Evolutionary conservation across 2,797 vertebrate genomes (phyloP), one percentile per base, ranked within the genome.

Genomic region (Anabas testudineus): DNA sequence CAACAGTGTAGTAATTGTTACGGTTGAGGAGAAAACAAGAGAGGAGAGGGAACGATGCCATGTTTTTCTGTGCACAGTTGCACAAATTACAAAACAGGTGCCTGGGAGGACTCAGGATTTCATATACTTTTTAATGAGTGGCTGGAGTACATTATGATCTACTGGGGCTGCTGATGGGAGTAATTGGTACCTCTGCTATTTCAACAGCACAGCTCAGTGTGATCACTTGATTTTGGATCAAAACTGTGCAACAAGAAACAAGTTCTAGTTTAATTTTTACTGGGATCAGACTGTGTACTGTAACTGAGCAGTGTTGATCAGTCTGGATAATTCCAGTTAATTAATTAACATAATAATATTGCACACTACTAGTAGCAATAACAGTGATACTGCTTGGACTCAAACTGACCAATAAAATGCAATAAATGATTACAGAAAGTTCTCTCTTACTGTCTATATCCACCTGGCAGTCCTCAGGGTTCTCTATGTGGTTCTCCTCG

Each of bases 401-500:
- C 32, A n/a, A 24, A 24, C 24, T 24, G 24, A 24, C 24, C 32
- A 4, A 34, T 7, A 34, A 34, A 34, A 37, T 12, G 36, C 12
- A 15, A 7, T 30, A 30, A 41, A 5, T 2, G 12, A 51, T 54
- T 49, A 30, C 45, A 77, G 13, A 28, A 69, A 46, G 21, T 46
- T 72, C 7, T 65, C 78, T 58, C 97, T 97, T 95, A 99, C 97
- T 97, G 93, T 99, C 98, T 87, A 99, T 98, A 0, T 99, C 97
- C 63, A 99, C 95, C 0, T 97, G 96, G 80, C 97, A 97, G 80
- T 98, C 95, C 86, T 92, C 95, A 0, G 96, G 95, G 8, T 96
- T 98, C 88, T 96, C 95, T 87, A 99, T 95, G 94, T 99, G 97
- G 90, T 97, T 98, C 85, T 98, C 97, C 93, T 99, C 97, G 0